phyloP scores from a whole-genome alignment of 1,140 invertebrate species.

The Nomia melanderi region DNA sequence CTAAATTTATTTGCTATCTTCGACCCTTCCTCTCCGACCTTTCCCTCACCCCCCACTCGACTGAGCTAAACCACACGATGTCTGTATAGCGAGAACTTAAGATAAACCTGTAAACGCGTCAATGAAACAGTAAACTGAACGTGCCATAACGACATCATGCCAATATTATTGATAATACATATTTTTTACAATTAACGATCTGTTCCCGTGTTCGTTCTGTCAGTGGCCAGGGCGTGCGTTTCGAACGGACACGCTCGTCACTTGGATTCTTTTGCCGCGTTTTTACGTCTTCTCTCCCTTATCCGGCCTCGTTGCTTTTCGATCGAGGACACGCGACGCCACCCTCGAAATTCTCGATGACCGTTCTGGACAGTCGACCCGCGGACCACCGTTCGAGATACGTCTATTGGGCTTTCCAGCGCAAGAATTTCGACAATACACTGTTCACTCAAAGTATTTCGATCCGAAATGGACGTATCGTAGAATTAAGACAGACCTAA shows the following conservation, averaged over 20 bases:
- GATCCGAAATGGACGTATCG: no score
- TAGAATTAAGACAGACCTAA: no score
- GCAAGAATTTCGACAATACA: no score
- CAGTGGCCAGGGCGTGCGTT: conserved; percentile 42
- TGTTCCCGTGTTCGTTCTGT: conserved; percentile 70
- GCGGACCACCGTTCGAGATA: not conserved
- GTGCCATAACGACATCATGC: conserved; percentile 80
- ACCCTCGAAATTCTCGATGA: not conserved
- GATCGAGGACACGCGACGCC: conserved; percentile 28
- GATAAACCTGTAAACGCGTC: conserved; percentile 70
- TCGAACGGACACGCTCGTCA: not conserved
- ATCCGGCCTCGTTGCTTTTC: conserved; percentile 23
- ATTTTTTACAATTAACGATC: conserved; percentile 72
- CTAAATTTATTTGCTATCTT: conserved; percentile 8
- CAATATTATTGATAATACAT: conserved; percentile 78
- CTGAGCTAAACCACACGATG: conserved; percentile 59
- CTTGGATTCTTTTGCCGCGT: conserved; percentile 22
- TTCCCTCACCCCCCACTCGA: not conserved
- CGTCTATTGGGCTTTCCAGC: not conserved
- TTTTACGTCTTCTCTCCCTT: conserved; percentile 26
- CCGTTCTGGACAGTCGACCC: not conserved
- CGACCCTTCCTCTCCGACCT: not conserved
- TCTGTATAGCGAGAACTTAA: conserved; percentile 69
- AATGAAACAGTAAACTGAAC: conserved; percentile 76
- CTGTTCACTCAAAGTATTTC: no score